Evolutionary conservation across 2,113 vertebrate species (phyloP).

Genomic region (Festucalex cinctus): DNA sequence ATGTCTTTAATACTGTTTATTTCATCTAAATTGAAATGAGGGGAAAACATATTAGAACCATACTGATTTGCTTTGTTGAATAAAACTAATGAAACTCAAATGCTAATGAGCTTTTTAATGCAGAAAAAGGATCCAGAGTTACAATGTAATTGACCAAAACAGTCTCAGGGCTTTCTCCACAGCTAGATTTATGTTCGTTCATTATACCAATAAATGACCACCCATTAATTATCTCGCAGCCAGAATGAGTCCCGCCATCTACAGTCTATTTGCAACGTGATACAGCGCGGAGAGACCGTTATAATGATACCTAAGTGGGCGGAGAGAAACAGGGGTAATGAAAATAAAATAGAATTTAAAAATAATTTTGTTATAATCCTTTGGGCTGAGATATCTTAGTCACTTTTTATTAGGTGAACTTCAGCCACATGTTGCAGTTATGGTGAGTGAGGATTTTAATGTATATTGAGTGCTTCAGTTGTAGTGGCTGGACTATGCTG

Average conservation of each 20-base stretch:
- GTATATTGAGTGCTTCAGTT: background rate
- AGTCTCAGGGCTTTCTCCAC: conserved; percentile 21
- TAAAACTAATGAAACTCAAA: conserved; percentile 31
- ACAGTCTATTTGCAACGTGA: conserved; percentile 1
- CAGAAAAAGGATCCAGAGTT: conserved; percentile 32
- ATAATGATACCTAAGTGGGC: conserved; percentile 1
- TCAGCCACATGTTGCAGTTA: background rate
- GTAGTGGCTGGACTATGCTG: background rate
- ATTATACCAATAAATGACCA: conserved; percentile 46
- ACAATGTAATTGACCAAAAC: conserved; percentile 20
- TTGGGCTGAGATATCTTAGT: no score
- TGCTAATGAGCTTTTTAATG: conserved; percentile 41
- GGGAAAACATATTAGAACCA: conserved; percentile 20
- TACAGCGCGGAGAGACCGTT: background rate
- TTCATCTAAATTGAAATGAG: conserved; percentile 16
- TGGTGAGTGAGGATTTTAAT: background rate
- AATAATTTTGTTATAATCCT: background rate
- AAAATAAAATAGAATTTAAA: background rate
- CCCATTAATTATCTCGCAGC: conserved; percentile 22
- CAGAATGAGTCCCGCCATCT: conserved; percentile 14
- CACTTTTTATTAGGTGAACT: background rate
- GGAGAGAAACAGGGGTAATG: background rate
- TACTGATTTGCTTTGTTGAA: conserved; percentile 18
- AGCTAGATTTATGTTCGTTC: conserved; percentile 40
- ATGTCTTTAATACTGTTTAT: background rate